Evolutionary conservation across 2,113 vertebrate genomes (phyloP).

Genomic region (Otis tarda): DNA sequence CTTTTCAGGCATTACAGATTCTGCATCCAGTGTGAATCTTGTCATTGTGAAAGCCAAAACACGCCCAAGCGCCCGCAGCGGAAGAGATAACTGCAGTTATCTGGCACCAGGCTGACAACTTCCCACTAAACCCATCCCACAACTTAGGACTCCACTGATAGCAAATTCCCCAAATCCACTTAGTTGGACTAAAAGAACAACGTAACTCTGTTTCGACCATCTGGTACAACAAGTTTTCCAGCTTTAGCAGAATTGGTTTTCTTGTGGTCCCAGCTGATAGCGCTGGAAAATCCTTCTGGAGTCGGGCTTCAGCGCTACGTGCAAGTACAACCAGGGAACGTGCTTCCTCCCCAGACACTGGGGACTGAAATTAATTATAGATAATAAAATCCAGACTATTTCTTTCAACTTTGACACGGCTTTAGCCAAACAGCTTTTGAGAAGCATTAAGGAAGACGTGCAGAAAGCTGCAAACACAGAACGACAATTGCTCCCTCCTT

Average conservation of each 20-base stretch:
- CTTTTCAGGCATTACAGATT: background rate
- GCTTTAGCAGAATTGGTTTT: background rate
- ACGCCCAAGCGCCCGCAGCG: background rate
- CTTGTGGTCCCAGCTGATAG: background rate
- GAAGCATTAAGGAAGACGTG: background rate
- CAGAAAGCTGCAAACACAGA: background rate
- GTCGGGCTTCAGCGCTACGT: background rate
- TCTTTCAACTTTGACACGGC: background rate
- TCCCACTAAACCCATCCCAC: background rate
- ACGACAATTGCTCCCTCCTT: background rate
- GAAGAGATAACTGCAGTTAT: background rate
- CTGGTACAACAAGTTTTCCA: background rate
- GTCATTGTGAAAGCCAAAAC: background rate
- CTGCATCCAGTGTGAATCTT: background rate
- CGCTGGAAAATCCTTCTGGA: background rate
- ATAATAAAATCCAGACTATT: background rate
- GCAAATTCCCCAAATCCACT: constrained; percentile 18
- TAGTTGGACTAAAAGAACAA: background rate
- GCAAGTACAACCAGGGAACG: accelerated
- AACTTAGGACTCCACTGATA: background rate
- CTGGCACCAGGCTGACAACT: background rate
- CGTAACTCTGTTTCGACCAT: background rate
- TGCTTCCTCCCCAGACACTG: background rate
- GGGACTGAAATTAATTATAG: background rate
- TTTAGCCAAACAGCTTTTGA: background rate